Conservation (phyloP, 2,797 vertebrate genomes). For the Megalops cyprinoides region DNA sequence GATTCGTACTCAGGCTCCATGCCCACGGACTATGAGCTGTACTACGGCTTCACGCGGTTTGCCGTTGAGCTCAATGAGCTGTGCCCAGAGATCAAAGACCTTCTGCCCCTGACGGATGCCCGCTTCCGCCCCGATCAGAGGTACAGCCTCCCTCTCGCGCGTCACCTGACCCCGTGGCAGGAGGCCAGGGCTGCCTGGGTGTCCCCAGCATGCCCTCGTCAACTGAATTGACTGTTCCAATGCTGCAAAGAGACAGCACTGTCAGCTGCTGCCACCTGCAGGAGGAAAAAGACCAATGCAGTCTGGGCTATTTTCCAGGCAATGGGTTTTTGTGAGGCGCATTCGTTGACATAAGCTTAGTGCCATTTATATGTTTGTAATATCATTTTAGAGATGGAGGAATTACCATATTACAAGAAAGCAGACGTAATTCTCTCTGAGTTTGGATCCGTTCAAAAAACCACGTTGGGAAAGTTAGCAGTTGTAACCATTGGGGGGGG, state of each 20-base stretch:
- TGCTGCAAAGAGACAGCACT: neutral
- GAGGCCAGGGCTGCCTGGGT: neutral
- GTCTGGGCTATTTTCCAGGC: neutral
- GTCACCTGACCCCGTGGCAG: neutral
- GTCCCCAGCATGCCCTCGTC: neutral
- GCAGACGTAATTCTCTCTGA: no score
- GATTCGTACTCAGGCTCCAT: slow-evolving; percentile 82
- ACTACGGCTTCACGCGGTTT: slow-evolving; percentile 98
- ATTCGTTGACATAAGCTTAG: no score
- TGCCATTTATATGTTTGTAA: no score
- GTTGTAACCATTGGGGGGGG: neutral
- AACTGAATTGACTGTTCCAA: neutral
- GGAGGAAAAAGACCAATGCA: neutral
- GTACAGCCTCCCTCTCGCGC: slow-evolving; percentile 60
- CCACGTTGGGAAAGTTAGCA: no score
- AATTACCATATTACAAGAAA: no score
- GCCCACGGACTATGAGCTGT: slow-evolving; percentile 95
- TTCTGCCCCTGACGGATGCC: slow-evolving; percentile 90
- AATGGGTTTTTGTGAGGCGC: neutral
- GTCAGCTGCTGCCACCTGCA: slow-evolving; percentile 33
- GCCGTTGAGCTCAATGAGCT: slow-evolving; percentile 97
- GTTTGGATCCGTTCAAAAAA: no score
- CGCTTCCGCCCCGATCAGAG: slow-evolving; percentile 97
- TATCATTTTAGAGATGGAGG: no score
- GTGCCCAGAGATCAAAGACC: slow-evolving; percentile 91